Conservation (phyloP, 2,113 vertebrate genomes). For the Epinephelus fuscoguttatus region DNA sequence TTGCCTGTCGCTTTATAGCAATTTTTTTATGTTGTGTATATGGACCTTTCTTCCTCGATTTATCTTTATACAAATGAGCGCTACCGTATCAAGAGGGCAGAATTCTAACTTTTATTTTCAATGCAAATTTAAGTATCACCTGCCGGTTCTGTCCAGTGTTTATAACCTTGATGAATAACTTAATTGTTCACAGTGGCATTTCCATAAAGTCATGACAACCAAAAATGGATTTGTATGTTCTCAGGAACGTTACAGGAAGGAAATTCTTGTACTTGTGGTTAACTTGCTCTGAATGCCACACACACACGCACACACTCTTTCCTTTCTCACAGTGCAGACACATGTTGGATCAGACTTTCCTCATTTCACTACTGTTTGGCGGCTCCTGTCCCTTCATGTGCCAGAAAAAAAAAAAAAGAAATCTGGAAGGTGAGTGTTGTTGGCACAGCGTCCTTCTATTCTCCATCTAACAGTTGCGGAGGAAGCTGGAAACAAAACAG, state of each 20-base stretch:
- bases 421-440: slow-evolving; percentile 43
- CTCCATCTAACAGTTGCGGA: slow-evolving; percentile 27
- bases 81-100: neutral
- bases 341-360: slow-evolving; percentile 20
- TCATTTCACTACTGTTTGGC: slow-evolving; percentile 37
- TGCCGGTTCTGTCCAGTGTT: neutral
- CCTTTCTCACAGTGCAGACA: slow-evolving; percentile 7
- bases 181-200: neutral
- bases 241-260: neutral
- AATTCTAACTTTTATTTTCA: slow-evolving; percentile 18
- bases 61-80: slow-evolving; percentile 43
- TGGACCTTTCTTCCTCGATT: neutral
- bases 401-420: slow-evolving; percentile 36
- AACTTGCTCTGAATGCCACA: neutral
- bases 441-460: slow-evolving; percentile 42
- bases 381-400: neutral
- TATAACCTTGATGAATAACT: slow-evolving; percentile 8
- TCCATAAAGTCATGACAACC: slow-evolving; percentile 4
- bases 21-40: neutral
- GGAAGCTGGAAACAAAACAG: slow-evolving; percentile 69
- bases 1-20: slow-evolving; percentile 38
- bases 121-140: slow-evolving; percentile 50
- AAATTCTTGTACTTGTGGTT: neutral
- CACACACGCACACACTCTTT: neutral
- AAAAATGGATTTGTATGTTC: slow-evolving; percentile 26